Evolutionary conservation across 2,888 invertebrate genomes (phyloP), one percentile per base, ranked within the genome.

Genomic region (Xestoiulus laeticollis): DNA sequence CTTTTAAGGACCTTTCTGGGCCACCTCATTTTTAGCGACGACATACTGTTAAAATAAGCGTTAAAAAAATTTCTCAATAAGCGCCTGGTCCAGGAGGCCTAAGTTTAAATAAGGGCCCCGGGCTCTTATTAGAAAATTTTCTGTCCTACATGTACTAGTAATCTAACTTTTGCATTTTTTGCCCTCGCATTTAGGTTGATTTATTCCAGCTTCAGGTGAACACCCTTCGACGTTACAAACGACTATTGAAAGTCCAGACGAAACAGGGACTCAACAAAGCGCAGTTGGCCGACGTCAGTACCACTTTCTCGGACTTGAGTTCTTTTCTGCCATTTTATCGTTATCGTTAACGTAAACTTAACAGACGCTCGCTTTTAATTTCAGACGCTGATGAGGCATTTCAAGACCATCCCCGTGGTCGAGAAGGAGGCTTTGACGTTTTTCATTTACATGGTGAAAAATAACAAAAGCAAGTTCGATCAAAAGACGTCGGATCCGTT

Each of bases 381-480:
- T 38, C 94, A 98, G 98, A 95, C 96, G 87, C 94, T 99, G 87
- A 96, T 96, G 94, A 96, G 98, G 92, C 99, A 99, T 93, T 99
- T 99, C 93, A 97, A 97, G 93, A 96, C 97, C 88, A 96, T 99
- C 92, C 97, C 97, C 78, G 97, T 99, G 19, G 95, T 96, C 91
- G 98, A 99, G 92, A 99, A 98, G 92, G 98, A 99, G 92, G 96
- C 97, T 85, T 94, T 98, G 89, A 97, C 98, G 86, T 97, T 96
- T 91, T 99, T 99, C 92, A 97, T 99, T 91, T 98, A 98, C 92
- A 97, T 97, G 93, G 97, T 98, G 4, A 98, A 98, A 93, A 97
- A 97, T 87, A 97, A 98, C 92, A 95, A 95, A 89, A 97, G 96
- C 92, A 96, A 96, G 91, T 93, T 96, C 91, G 97, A 97, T 92